Evolutionary conservation across 2,888 invertebrate genomes (phyloP).

Genomic region (Sinopyrophorus schimmeli): DNA sequence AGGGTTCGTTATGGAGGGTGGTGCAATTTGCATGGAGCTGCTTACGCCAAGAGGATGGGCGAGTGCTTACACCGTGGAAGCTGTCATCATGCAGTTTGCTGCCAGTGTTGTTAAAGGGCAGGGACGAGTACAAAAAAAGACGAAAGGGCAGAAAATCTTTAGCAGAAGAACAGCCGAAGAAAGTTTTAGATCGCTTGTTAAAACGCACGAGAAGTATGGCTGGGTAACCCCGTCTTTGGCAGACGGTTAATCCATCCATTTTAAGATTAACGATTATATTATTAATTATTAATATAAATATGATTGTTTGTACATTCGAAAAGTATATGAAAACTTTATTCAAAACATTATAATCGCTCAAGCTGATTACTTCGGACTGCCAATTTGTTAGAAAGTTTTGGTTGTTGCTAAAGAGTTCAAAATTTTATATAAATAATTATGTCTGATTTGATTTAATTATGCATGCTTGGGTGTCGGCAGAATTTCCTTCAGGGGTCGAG

Average conservation of each 20-base stretch:
- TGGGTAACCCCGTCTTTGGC: constrained; percentile 88
- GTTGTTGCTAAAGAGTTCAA: no score
- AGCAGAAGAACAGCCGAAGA: constrained; percentile 82
- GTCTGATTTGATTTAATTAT: no score
- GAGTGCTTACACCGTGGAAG: constrained; percentile 84
- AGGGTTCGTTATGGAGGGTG: constrained; percentile 89
- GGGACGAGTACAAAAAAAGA: constrained; percentile 78
- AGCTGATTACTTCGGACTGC: no score
- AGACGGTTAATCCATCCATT: constrained; percentile 66
- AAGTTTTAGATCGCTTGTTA: constrained; percentile 83
- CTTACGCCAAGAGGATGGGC: constrained; percentile 87
- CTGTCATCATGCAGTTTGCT: constrained; percentile 86
- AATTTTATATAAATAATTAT: no score
- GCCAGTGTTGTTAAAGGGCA: constrained; percentile 88
- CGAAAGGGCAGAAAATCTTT: constrained; percentile 78
- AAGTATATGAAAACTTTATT: constrained; percentile 15
- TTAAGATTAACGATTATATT: no score
- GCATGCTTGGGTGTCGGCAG: no score
- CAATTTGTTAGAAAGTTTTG: no score
- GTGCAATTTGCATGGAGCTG: constrained; percentile 88
- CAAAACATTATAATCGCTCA: no score
- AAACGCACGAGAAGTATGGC: constrained; percentile 89
- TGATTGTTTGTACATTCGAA: constrained; percentile 25
- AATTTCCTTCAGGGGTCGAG: no score
- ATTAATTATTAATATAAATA: constrained; percentile 18